Base-by-base conservation (phyloP, 2,113 vertebrate genomes). In the Dryoscopus gambensis region DNA sequence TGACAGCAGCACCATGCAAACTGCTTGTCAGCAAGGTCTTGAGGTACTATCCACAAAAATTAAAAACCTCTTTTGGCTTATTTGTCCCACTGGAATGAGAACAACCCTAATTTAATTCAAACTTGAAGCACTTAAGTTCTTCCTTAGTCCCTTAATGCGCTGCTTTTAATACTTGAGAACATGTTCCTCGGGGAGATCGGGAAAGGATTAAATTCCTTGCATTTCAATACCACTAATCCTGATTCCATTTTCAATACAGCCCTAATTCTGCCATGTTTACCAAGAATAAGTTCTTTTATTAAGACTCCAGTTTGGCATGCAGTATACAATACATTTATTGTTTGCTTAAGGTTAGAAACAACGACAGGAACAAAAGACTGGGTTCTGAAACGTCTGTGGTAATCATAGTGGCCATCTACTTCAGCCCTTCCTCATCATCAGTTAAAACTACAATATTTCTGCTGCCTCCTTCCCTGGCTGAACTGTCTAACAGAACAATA, bases 161-260 rank as follows among this genome's bases (percentile, higher is more conserved):
- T 39, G 47, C 39, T 88, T 92, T 52, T 84, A 93, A 68, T 80
- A 80, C 55, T 49, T 62, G 73, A 90, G 62, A 93, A 83, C 64
- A 53, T 17, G 65, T 60, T 92, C 80, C 65, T 87, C 5, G 1
- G 70, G 62, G 49, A 89, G 69, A 76, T 14, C 19, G 5, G 65
- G 81, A 94, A 89, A 90, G 4, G 87, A 96, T 82, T 78, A 75
- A 90, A 94, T 95, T 95, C 90, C 81, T 62, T 1, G 1, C 73
- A 91, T 91, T 95, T 93, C 86, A 95, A 62, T 87, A 69, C 25
- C 64, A 76, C 89, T 93, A 92, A 94, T 96, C 92, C 76, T 10
- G 57, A 89, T 73, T 86, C 73, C 53, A 50, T 74, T 89, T 94
- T 69, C 90, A 93, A 53, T 71, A 57, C 20, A 75, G 57, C 46